These are phyloP conservation scores for Remorina albescens DNA, from an alignment of 2,797 vertebrate genomes.

Conservation along the genomic window DNA sequence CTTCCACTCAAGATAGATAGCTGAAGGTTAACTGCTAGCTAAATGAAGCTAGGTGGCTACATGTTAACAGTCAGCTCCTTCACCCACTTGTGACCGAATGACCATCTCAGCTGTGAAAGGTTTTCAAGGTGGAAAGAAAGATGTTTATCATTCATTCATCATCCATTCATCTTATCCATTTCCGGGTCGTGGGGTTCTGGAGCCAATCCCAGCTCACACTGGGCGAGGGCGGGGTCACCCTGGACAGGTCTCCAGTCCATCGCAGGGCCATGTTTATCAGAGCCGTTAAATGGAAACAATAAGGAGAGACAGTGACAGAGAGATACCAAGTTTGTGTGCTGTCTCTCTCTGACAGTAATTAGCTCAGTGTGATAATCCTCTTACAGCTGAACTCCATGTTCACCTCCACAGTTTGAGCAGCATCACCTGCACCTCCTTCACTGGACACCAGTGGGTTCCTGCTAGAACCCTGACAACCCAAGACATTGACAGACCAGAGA, in stretches of 20 bases:
- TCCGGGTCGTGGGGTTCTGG: too few species aligned
- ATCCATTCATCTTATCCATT: too few species aligned
- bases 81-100: too few species aligned
- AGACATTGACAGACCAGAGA: not conserved
- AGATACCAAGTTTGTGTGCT: constrained; percentile 1
- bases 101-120: too few species aligned
- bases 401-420: constrained; percentile 26
- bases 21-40: not conserved
- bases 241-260: too few species aligned
- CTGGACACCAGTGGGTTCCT: constrained; percentile 31
- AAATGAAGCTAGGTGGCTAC: fast-evolving
- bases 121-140: too few species aligned
- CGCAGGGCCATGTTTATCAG: too few species aligned
- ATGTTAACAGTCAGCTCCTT: too few species aligned
- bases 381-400: constrained; percentile 46
- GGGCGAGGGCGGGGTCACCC: too few species aligned
- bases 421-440: constrained; percentile 21
- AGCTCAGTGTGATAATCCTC: constrained; percentile 63
- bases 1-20: too few species aligned
- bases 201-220: too few species aligned
- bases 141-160: too few species aligned
- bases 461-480: not conserved
- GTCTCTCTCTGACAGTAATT: constrained; percentile 37
- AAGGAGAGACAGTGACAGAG: not conserved
- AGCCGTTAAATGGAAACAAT: not conserved